Evolutionary conservation across 1,140 invertebrate species (phyloP).

Genomic region (Eumaeus atala): DNA sequence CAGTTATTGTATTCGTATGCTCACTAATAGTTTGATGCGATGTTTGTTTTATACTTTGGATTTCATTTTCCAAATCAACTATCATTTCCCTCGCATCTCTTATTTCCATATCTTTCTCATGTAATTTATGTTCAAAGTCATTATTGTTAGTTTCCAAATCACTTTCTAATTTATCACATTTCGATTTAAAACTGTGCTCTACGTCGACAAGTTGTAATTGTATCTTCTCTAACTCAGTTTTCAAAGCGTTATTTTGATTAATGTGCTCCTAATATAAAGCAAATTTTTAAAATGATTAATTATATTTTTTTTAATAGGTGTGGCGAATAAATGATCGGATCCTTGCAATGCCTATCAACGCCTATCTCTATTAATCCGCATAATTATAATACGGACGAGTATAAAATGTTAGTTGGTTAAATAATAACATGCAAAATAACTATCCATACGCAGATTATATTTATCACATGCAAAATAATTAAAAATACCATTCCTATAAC

Average conservation of each 20-base stretch:
- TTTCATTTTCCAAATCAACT: constrained; percentile 30
- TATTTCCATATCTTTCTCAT: constrained; percentile 40
- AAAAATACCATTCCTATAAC: not conserved
- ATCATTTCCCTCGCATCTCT: constrained; percentile 38
- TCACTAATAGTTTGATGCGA: not conserved
- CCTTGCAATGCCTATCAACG: too few species aligned
- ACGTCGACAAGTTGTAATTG: constrained; percentile 36
- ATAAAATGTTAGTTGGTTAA: too few species aligned
- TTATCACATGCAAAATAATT: not conserved
- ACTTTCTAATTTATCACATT: constrained; percentile 33
- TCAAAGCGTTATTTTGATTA: constrained; percentile 35
- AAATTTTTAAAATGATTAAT: constrained; percentile 3
- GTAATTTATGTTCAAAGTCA: constrained; percentile 34
- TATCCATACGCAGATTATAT: not conserved
- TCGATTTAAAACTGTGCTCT: constrained; percentile 32
- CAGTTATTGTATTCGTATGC: not conserved
- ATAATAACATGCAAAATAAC: not conserved
- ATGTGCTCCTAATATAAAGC: constrained; percentile 41
- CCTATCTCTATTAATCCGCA: too few species aligned
- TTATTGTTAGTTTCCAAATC: constrained; percentile 34
- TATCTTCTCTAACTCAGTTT: constrained; percentile 40
- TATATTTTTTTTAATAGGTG: too few species aligned
- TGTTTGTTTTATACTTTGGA: constrained; percentile 5
- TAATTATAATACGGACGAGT: too few species aligned
- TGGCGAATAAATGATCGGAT: too few species aligned